A percentile compares a stretch with the other conserved stretches of the same genome.
These are phyloP conservation scores for Caenorhabditis sp. DNA, from an alignment of 2,888 invertebrate species.

Conservation along the genomic window DNA sequence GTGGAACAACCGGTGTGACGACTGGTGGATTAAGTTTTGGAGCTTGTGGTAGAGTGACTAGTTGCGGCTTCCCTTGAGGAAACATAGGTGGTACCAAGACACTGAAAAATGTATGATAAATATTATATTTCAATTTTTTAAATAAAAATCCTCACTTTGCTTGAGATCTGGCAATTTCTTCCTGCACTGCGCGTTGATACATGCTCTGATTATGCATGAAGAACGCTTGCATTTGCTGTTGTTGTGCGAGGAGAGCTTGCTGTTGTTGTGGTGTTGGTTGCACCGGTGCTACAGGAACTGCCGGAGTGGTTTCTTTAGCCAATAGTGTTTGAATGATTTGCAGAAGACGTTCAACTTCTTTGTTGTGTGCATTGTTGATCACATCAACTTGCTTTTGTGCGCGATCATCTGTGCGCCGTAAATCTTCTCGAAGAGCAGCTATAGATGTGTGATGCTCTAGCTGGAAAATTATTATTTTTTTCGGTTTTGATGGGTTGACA, in stretches of 20 bases:
- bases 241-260: slow-evolving; percentile 6
- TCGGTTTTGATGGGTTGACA: neutral
- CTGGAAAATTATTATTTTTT: slow-evolving; percentile 13
- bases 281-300: neutral
- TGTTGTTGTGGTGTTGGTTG: slow-evolving; percentile 15
- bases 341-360: slow-evolving; percentile 45
- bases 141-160: neutral
- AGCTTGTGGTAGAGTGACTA: slow-evolving; percentile 7
- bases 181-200: neutral
- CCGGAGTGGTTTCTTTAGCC: slow-evolving; percentile 8
- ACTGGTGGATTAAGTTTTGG: slow-evolving; percentile 8
- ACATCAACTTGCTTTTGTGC: slow-evolving; percentile 27
- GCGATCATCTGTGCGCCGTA: slow-evolving; percentile 31
- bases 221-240: slow-evolving; percentile 15
- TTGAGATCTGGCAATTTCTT: neutral
- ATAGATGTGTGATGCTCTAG: slow-evolving; percentile 27
- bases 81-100: neutral
- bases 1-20: slow-evolving; percentile 2
- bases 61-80: neutral
- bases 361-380: slow-evolving; percentile 20
- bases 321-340: slow-evolving; percentile 39
- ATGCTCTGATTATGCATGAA: neutral
- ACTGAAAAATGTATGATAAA: neutral
- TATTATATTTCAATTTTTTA: neutral
- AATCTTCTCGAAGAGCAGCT: slow-evolving; percentile 34